Evolutionary conservation across 2,113 vertebrate species (phyloP), one percentile per base, ranked within the genome.

Genomic region (Lonchura striata): DNA sequence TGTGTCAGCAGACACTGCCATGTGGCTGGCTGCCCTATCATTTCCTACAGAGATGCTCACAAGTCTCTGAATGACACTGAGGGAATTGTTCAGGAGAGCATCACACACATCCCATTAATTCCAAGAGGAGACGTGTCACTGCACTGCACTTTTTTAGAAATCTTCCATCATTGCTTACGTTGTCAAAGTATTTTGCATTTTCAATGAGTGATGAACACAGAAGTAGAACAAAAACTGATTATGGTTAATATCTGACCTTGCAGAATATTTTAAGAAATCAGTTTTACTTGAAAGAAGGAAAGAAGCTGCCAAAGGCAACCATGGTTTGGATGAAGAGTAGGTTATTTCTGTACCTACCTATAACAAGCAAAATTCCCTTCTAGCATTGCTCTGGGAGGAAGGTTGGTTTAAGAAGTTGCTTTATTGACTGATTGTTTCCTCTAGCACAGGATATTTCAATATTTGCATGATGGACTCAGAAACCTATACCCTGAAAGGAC

Each of bases 141-240:
- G 75, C 42, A 47, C 19, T 44, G 63, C 35, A 70, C 22, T 56
- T 84, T 53, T 47, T 60, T 33, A 37, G 8, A 63, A 63, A 65
- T 77, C 78, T 86, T 60, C 72, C 56, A 71, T 92, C 50, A 13
- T 59, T 81, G 63, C 65, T 66, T 75, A 47, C 12, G 7, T 60
- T 78, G 28, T 87, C 33, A 77, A 74, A 91, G 75, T n/a, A 63
- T 74, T 94, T 80, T 94, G 50, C 74, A 47, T 92, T 89, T 89
- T 80, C 53, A 91, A 2, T 50, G 46, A 85, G 59, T 35, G 42
- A 80, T 82, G 87, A 87, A 47, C 13, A 22, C 18, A 70, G 41
- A 77, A 69, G 25, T 22, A 85, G 57, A 87, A 92, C 74, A 77
- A 87, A 80, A 85, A 47, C 15, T 47, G 15, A 42, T 72, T 72